Percentiles rank a stretch among this genome's conserved stretches.
Evolutionary conservation across 2,888 invertebrate genomes (phyloP).

Genomic region (Lepidonotus clava): DNA sequence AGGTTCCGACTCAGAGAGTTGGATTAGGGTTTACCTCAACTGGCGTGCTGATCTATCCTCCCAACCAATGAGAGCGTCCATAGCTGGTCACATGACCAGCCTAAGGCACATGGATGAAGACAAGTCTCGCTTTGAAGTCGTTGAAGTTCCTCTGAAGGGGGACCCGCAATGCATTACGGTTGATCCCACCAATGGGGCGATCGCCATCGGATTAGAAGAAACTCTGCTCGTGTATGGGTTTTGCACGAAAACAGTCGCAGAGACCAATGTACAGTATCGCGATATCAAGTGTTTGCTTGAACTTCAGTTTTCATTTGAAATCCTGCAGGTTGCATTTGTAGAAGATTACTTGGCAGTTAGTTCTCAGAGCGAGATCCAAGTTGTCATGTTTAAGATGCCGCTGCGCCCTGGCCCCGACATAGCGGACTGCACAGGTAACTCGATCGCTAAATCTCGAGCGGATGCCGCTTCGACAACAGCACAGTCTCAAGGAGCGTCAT

Average conservation of each 20-base stretch:
- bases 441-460: not conserved
- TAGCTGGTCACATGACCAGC: slow-evolving; percentile 83
- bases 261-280: slow-evolving; percentile 8
- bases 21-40: slow-evolving; percentile 87
- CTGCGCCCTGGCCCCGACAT: not conserved
- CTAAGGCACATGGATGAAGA: slow-evolving; percentile 32
- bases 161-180: slow-evolving; percentile 81
- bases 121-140: slow-evolving; percentile 83
- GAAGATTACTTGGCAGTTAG: slow-evolving; percentile 87
- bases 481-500: too few relatives aligned
- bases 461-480: too few relatives aligned
- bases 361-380: slow-evolving; percentile 84
- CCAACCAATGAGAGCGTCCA: slow-evolving; percentile 84
- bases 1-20: slow-evolving; percentile 81
- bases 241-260: slow-evolving; percentile 46
- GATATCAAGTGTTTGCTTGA: slow-evolving; percentile 81
- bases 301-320: slow-evolving; percentile 85
- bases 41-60: slow-evolving; percentile 84
- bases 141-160: slow-evolving; percentile 86
- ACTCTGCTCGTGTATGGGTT: slow-evolving; percentile 82
- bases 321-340: slow-evolving; percentile 83
- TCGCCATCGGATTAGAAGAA: slow-evolving; percentile 81
- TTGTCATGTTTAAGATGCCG: slow-evolving; percentile 80
- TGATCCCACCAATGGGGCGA: slow-evolving; percentile 77
- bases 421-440: not conserved